Base-by-base conservation (phyloP, 2,797 vertebrate genomes). In the Semaprochilodus insignis region DNA sequence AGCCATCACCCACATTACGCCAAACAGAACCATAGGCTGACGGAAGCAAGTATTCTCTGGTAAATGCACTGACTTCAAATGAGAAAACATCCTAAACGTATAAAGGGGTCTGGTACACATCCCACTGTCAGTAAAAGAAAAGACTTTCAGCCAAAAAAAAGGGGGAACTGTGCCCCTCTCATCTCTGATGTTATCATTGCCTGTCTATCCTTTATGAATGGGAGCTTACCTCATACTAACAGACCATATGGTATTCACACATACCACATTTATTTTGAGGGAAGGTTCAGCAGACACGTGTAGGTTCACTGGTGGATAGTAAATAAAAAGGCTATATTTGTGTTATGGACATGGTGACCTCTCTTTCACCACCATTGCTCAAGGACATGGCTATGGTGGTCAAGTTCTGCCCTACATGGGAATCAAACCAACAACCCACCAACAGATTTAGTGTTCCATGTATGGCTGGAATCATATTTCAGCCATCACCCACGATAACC, bases 151-250 rank as follows among this genome's bases (percentile, higher is more conserved):
- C 70, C 52, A 74, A 31, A 31, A 31, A 31, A 84, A 84, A 80
- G 88, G 85, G 15, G 65, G 77, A 78, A 88, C 76, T 40, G 72
- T 81, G 85, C 69, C 87, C 54, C 73, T 81, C 67, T 80, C 88
- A 83, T 76, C 74, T 88, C 83, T 90, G 91, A 88, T 88, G 77
- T 44, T 82, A 88, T 85, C 85, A 87, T 80, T 88, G 86, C 78
- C 86, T 77, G 90, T 78, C 65, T 80, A 54, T 73, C 40, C 40
- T 62, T 83, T 81, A 65, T 74, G 77, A 85, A 77, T 74, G 40
- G 51, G 72, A 78, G 65, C 60, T 82, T 78, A 60, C 25, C n/a
- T 77, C 52, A 73, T 73, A 67, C 59, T 84, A 84, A 84, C 78
- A 81, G 23, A 36, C 34, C 4, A 34, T 34, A 81, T 25, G 11